A percentile compares a stretch with the other conserved stretches of the same genome.
These are phyloP conservation scores for Lasioglossum villosulum DNA, from an alignment of 2,888 invertebrate species.

Conservation along the genomic window DNA sequence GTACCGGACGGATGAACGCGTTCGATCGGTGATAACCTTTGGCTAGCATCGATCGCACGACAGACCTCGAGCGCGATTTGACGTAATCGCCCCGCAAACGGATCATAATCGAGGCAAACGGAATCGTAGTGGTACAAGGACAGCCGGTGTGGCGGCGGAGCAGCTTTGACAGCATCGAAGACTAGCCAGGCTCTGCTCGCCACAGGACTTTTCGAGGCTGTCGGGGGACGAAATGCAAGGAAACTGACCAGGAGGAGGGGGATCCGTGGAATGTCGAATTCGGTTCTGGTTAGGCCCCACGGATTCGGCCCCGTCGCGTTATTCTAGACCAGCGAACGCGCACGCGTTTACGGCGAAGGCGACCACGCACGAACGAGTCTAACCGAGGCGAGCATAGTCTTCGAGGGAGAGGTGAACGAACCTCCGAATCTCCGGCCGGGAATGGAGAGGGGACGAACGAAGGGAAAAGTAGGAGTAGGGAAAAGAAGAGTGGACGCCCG, in stretches of 20 bases:
- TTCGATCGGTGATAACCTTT: constrained; percentile 26
- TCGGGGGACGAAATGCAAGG: constrained; percentile 69
- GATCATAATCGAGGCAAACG: constrained; percentile 60
- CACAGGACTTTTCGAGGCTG: constrained; percentile 47
- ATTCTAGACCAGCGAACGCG: constrained; percentile 43
- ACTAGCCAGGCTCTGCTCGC: constrained; percentile 13
- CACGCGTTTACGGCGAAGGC: background rate
- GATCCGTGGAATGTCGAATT: constrained; percentile 80
- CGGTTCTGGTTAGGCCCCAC: constrained; percentile 69
- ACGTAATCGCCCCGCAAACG: constrained; percentile 61
- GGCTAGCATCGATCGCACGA: constrained; percentile 25
- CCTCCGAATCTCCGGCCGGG: constrained; percentile 77
- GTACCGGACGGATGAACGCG: background rate
- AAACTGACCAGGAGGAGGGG: constrained; percentile 54
- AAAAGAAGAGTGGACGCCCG: constrained; percentile 44
- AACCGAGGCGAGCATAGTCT: constrained; percentile 27
- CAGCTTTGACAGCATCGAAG: background rate
- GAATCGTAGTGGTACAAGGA: constrained; percentile 60
- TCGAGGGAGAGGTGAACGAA: constrained; percentile 82
- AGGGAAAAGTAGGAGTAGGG: constrained; percentile 73
- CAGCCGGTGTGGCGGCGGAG: constrained; percentile 39
- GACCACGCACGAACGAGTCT: constrained; percentile 15
- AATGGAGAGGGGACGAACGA: background rate
- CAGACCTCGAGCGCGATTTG: constrained; percentile 46
- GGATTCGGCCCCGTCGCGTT: constrained; percentile 54